Conservation (phyloP, 1,140 invertebrate species). For the Drosophila suzukii region DNA sequence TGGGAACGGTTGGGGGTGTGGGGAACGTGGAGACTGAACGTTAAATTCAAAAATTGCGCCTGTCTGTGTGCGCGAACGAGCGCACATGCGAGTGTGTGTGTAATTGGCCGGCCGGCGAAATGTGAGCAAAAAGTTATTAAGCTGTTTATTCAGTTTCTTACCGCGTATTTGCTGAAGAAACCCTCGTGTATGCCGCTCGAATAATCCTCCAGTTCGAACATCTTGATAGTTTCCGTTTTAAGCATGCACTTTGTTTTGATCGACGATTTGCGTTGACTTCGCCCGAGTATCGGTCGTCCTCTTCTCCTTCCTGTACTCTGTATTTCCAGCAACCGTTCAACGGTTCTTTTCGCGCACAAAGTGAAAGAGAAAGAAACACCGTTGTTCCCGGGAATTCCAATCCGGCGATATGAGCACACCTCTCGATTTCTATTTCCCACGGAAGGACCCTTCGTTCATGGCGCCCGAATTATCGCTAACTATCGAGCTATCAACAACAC, state of each 20-base stretch:
- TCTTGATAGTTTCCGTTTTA: constrained; percentile 45
- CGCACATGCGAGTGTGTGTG: constrained; percentile 19
- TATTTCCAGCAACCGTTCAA: not conserved
- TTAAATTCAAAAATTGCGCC: constrained; percentile 63
- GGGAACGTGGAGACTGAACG: constrained; percentile 49
- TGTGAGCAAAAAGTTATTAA: constrained; percentile 48
- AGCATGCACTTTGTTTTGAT: constrained; percentile 70
- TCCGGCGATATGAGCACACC: not conserved
- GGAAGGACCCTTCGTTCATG: not conserved
- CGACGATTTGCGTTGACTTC: constrained; percentile 34
- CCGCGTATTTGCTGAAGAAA: constrained; percentile 83
- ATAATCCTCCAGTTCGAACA: constrained; percentile 84
- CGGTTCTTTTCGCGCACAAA: not conserved
- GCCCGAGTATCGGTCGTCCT: not conserved
- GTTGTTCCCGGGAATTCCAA: not conserved
- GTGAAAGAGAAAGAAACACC: not conserved
- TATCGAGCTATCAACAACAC: constrained; percentile 1
- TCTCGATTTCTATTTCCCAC: not conserved
- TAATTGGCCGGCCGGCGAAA: constrained; percentile 60
- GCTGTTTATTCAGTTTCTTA: constrained; percentile 50
- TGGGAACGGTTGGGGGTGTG: constrained; percentile 25
- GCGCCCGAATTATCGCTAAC: constrained; percentile 4
- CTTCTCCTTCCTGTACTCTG: not conserved
- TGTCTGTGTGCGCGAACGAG: constrained; percentile 2
- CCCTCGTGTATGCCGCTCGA: constrained; percentile 81